Evolutionary conservation across 2,113 vertebrate genomes (phyloP), one percentile per base, ranked within the genome.

Genomic region (Mirza zaza): DNA sequence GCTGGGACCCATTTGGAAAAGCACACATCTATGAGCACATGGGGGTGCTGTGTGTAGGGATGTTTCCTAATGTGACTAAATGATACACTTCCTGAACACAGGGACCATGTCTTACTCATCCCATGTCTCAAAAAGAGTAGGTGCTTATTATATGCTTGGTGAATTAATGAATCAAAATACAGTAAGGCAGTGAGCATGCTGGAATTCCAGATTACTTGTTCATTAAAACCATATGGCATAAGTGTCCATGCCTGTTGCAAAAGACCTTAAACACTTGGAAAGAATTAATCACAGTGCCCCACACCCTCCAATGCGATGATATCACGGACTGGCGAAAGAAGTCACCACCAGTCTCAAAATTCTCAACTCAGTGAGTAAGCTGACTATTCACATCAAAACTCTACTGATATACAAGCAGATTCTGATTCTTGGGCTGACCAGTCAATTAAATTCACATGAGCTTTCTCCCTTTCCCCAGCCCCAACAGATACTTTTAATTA

Each of bases 231-330:
- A 42, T 1, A 29, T 5, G 59, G 25, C 29, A 2, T 45, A 52
- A 42, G 63, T 50, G 50, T 39, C 25, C 21, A 42, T 83, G 88
- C 48, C 79, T 96, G 50, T 86, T 82, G 18, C 61, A 94, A 97
- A 92, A 48, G 96, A 95, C 91, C 27, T 96, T 98, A 97, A 98
- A 97, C 97, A 98, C 89, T 94, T 9, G 3, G 95, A 97, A 96
- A 97, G 8, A 97, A 12, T 29, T 83, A 91, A 97, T 96, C 95
- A 94, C 95, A 84, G 71, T 39, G 63, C 67, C 87, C 95, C 82
- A 96, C 88, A 89, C 36, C 93, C 67, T 85, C 82, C 2, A 42
- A 68, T 18, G 45, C 5, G 18, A 63, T 12, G 34, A n/a, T 25
- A 52, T 11, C 1, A 3, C 36, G 23, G 39, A 67, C 32, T 87